phyloP scores from a whole-genome alignment of 2,797 vertebrate genomes.

The Linurgus olivaceus region DNA sequence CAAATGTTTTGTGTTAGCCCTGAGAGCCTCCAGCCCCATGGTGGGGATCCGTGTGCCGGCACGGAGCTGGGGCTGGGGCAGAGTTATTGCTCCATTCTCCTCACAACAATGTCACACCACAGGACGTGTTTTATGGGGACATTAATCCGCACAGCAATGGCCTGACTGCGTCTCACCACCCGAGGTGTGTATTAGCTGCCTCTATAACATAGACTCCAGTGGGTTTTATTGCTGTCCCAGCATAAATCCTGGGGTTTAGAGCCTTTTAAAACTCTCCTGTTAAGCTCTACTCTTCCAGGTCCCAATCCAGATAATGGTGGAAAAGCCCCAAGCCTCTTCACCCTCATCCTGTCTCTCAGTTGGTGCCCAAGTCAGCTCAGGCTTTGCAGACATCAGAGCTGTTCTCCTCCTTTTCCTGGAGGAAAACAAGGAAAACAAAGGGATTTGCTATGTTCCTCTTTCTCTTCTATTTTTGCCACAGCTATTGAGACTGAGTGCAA shows the following conservation, averaged over 20 bases:
- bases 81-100: slow-evolving; percentile 52
- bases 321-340: background rate
- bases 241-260: slow-evolving; percentile 10
- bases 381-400: background rate
- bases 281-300: background rate
- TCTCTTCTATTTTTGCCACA: background rate
- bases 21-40: background rate
- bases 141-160: slow-evolving; percentile 23
- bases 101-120: slow-evolving; percentile 34
- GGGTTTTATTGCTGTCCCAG: slow-evolving; percentile 5
- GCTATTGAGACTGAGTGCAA: background rate
- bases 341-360: background rate
- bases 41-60: background rate
- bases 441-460: background rate
- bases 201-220: background rate
- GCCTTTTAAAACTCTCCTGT: slow-evolving; percentile 13
- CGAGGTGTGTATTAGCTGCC: slow-evolving; percentile 31
- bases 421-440: background rate
- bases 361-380: background rate
- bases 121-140: slow-evolving; percentile 39
- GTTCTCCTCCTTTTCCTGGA: background rate
- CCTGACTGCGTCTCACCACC: background rate
- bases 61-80: background rate
- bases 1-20: slow-evolving; percentile 31
- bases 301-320: background rate